A percentile compares a stretch with the other conserved stretches of the same genome.
These are phyloP conservation scores for Bos taurus DNA, from an alignment of 2,113 vertebrate genomes.

Conservation along the genomic window DNA sequence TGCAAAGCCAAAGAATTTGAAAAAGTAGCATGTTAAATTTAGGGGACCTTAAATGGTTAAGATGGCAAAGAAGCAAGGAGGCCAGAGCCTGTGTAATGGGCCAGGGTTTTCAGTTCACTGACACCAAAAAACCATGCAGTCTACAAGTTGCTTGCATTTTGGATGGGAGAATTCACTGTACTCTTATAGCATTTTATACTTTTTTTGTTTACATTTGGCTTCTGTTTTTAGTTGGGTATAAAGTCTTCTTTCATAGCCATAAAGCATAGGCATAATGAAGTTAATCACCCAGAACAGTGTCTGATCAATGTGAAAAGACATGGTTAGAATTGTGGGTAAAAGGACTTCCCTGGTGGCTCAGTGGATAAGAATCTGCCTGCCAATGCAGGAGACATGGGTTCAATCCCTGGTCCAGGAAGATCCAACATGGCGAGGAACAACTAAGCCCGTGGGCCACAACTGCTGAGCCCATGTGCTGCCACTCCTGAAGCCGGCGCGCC, in stretches of 20 bases:
- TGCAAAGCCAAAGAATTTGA: background rate
- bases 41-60: background rate
- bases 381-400: background rate
- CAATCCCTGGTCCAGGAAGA: background rate
- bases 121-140: background rate
- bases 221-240: background rate
- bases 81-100: background rate
- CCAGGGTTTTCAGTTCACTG: background rate
- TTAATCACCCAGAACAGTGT: background rate
- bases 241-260: background rate
- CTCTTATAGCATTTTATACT: background rate
- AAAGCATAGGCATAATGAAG: background rate
- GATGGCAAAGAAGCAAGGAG: background rate
- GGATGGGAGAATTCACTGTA: background rate
- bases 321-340: background rate
- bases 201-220: background rate
- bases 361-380: background rate
- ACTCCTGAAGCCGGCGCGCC: rapidly evolving
- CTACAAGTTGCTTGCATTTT: background rate
- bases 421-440: background rate
- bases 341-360: background rate
- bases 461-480: background rate
- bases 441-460: background rate
- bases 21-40: background rate
- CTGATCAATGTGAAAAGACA: background rate